Base-by-base conservation (phyloP, 2,888 invertebrate genomes). In the Electrophaes corylata region DNA sequence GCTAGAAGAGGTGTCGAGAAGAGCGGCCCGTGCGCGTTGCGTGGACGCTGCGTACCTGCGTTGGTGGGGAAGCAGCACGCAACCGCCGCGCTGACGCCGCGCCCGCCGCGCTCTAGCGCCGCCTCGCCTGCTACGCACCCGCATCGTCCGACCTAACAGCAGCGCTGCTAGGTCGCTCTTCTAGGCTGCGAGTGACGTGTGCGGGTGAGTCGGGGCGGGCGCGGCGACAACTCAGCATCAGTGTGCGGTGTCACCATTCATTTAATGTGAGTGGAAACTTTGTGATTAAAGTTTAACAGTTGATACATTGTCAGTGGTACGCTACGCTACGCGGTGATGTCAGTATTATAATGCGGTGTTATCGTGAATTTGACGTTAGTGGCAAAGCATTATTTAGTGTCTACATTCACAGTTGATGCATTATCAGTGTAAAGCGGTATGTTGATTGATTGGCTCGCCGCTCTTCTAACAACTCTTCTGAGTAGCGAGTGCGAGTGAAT, bases 1-100 rank as follows among this genome's bases (percentile, higher is more conserved):
- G 58, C 93, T 98, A 69, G 98, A 98, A 78, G 98, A 98, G 77
- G 98, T 97, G 83, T 94, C 96, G 56, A 96, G 98, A 52, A 95
- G 97, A 52, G 95, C 96, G 35, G 96, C 96, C 40, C 95, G 96
- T 75, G 95, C 96, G 75, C 96, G 97, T 80, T 95, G 96, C 91
- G 97, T 98, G 76, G 98, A 98, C 90, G 94, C 96, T 51, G 91
- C 93, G 71, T 97, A 96, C 90, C 93, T 98, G 82, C 95, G 96
- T 78, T 98, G 98, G 98, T 95, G 94, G 83, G 75, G 75, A 26
- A 67, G 65, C 19, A 68, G 63, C 53, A 71, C 76, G 68, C 74
- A 77, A 72, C 73, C 81, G 76, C 69, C 73, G 65, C 79, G 77
- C 78, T 75, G 75, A 73, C 77, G 77, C 76, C 73, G 75, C 76